Conservation (phyloP, 2,888 invertebrate genomes). For the Yponomeuta malinellus region DNA sequence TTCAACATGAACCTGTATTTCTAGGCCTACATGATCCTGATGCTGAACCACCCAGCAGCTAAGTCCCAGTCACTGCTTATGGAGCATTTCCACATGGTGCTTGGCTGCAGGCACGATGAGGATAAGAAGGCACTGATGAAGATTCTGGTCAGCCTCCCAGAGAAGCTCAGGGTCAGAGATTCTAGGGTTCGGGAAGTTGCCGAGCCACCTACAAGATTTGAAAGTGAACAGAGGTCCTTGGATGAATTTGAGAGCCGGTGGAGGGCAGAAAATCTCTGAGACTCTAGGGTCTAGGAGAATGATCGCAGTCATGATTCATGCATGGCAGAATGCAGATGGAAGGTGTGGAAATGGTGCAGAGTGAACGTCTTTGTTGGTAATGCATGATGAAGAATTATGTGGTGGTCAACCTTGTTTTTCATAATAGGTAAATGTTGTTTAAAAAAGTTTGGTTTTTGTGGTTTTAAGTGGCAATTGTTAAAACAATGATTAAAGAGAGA, state of each 20-base stretch:
- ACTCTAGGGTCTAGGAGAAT: not conserved
- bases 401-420: not conserved
- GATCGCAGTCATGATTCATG: not conserved
- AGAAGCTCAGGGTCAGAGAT: constrained; percentile 29
- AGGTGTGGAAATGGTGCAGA: not conserved
- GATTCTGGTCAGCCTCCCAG: constrained; percentile 40
- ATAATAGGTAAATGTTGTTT: not conserved
- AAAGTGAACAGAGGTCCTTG: not conserved
- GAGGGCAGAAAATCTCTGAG: no score
- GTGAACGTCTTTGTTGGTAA: not conserved
- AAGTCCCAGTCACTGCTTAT: constrained; percentile 42
- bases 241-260: not conserved
- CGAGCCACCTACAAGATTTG: no score
- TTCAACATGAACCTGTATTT: not conserved
- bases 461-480: no score
- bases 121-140: constrained; percentile 59
- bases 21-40: constrained; percentile 51
- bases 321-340: not conserved
- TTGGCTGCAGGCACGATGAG: constrained; percentile 46
- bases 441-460: no score
- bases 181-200: not conserved
- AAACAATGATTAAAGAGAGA: no score
- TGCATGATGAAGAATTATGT: not conserved
- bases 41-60: constrained; percentile 59
- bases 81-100: constrained; percentile 58